Percentiles rank a stretch among this genome's conserved stretches.
Conservation (phyloP, 2,888 invertebrate genomes). For the Strigamia maritima region DNA sequence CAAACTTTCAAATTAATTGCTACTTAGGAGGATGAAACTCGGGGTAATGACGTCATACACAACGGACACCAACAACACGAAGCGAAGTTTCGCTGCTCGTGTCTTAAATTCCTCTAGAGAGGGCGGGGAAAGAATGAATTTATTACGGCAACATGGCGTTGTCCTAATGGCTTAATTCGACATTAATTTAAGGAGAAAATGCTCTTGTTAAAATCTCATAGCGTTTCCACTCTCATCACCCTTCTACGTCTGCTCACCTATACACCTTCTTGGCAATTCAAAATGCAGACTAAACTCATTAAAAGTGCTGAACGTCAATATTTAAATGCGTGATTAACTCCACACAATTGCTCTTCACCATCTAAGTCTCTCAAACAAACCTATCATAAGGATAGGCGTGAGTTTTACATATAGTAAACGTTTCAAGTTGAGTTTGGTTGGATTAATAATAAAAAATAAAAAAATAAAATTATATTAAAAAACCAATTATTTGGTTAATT, state of each 20-base stretch:
- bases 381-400: background rate
- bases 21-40: background rate
- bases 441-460: too few species aligned
- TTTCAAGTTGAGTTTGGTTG: too few species aligned
- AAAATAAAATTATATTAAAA: too few species aligned
- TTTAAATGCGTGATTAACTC: constrained; percentile 15
- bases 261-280: constrained; percentile 8
- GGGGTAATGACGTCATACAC: constrained; percentile 26
- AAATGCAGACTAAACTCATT: background rate
- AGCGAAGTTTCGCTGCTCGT: background rate
- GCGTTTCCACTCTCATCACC: background rate
- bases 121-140: constrained; percentile 24
- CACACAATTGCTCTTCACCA: constrained; percentile 2
- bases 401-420: background rate
- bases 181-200: constrained; percentile 32
- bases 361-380: background rate
- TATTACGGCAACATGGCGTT: constrained; percentile 28
- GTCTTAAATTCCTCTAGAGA: constrained; percentile 26
- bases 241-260: background rate
- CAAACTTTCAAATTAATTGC: constrained; percentile 13
- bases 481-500: too few species aligned
- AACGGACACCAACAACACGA: background rate
- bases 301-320: constrained; percentile 10
- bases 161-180: constrained; percentile 34
- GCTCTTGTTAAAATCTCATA: constrained; percentile 32